Conservation (phyloP, 1,140 invertebrate genomes). For the Ectropis grisescens region DNA sequence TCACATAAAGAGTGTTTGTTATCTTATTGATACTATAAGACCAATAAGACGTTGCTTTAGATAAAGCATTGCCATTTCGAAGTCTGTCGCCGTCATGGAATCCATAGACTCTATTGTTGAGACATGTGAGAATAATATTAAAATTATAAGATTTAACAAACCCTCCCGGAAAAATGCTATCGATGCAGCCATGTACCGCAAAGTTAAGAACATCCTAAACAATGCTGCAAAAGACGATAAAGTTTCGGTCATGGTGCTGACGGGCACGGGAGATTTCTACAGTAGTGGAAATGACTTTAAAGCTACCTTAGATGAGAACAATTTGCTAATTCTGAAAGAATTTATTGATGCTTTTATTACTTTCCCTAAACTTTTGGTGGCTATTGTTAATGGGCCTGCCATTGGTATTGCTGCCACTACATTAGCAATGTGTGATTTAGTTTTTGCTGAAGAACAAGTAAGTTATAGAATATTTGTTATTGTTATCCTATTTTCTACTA, state of each 20-base stretch:
- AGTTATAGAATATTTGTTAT: no score
- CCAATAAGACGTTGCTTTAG: no score
- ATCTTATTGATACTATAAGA: no score
- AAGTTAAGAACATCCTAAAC: slow-evolving; percentile 75
- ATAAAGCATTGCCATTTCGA: no score
- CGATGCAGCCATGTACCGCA: slow-evolving; percentile 77
- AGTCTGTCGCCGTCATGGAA: no score
- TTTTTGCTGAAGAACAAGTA: slow-evolving; percentile 80
- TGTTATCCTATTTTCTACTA: no score
- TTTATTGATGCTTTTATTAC: slow-evolving; percentile 87
- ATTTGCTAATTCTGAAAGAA: slow-evolving; percentile 59
- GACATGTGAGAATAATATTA: slow-evolving; percentile 33
- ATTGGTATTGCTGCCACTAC: slow-evolving; percentile 91
- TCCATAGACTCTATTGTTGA: slow-evolving; percentile 28
- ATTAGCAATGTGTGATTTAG: slow-evolving; percentile 87
- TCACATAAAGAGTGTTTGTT: no score
- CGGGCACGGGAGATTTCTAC: slow-evolving; percentile 85
- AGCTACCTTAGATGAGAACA: slow-evolving; percentile 13
- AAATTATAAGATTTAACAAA: slow-evolving; percentile 78
- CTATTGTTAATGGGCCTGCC: slow-evolving; percentile 94
- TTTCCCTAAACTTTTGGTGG: slow-evolving; percentile 91
- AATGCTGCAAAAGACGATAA: slow-evolving; percentile 76
- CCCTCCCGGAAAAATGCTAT: slow-evolving; percentile 87
- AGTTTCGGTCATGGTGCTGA: slow-evolving; percentile 77
- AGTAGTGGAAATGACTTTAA: slow-evolving; percentile 91